Evolutionary conservation across 53 echinoderm and acorn worm species (phyloP).

Genomic region (Paracentrotus lividus): DNA sequence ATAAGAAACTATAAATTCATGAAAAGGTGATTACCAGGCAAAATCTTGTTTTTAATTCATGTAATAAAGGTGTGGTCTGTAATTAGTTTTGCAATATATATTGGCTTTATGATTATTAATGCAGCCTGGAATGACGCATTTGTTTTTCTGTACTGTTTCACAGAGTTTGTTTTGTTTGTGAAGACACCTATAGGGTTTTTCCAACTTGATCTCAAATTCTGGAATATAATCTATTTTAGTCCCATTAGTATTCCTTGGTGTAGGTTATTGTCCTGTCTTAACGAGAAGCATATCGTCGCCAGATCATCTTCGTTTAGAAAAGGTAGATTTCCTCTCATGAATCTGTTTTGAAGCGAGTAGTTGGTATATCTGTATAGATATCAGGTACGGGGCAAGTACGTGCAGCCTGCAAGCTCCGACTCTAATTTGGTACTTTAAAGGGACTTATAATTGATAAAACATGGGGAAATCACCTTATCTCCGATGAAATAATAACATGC

Average conservation of each 20-base stretch:
- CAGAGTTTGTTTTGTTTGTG: no score
- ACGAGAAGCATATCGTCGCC: neutral
- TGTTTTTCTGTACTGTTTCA: no score
- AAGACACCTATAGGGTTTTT: no score
- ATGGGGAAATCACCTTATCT: no score
- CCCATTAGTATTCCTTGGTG: neutral
- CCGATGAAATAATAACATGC: no score
- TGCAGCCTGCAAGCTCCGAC: no score
- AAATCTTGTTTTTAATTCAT: neutral
- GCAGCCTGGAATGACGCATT: no score
- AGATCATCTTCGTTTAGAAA: constrained; percentile 13
- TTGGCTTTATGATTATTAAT: no score
- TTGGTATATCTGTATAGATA: neutral
- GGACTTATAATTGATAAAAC: no score
- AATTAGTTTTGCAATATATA: neutral
- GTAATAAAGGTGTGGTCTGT: neutral
- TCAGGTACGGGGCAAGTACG: neutral
- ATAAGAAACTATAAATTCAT: no score
- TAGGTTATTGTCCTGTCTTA: constrained; percentile 28
- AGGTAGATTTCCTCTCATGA: neutral
- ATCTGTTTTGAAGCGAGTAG: constrained; percentile 25
- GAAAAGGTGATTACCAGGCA: neutral
- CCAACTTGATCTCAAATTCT: neutral
- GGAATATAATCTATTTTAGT: constrained; percentile 12
- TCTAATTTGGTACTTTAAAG: no score